Percentiles rank a stretch among this genome's conserved stretches.
Conservation (phyloP, 2,888 invertebrate genomes). For the Caenorhabditis afra region DNA sequence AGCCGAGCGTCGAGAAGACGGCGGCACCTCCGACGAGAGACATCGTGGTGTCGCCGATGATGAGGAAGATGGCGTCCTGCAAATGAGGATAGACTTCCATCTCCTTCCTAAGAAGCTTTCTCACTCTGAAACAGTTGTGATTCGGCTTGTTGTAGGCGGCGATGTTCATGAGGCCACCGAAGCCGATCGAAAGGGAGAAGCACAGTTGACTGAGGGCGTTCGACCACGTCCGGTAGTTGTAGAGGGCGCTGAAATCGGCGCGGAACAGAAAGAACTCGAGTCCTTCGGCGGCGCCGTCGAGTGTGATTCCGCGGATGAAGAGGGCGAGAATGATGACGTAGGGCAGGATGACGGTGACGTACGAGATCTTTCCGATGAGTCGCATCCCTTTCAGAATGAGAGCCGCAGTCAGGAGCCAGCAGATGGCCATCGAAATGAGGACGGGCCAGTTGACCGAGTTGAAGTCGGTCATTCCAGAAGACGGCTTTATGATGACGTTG, state of each 20-base stretch:
- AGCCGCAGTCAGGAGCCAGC: slow-evolving; percentile 68
- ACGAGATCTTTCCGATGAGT: slow-evolving; percentile 59
- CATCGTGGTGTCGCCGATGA: slow-evolving; percentile 71
- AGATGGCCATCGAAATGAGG: slow-evolving; percentile 33
- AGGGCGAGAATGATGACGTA: slow-evolving; percentile 57
- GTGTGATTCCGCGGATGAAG: slow-evolving; percentile 73
- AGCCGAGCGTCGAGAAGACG: slow-evolving; percentile 70
- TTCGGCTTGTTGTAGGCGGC: slow-evolving; percentile 70
- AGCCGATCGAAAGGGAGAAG: slow-evolving; percentile 75
- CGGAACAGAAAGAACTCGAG: slow-evolving; percentile 59
- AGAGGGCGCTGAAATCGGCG: slow-evolving; percentile 68
- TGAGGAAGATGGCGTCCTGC: slow-evolving; percentile 72
- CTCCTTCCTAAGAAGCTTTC: no score
- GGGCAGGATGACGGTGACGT: slow-evolving; percentile 61
- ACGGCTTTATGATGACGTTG: slow-evolving; percentile 67
- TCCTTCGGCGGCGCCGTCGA: slow-evolving; percentile 68
- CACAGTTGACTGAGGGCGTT: slow-evolving; percentile 75
- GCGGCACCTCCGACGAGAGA: slow-evolving; percentile 69
- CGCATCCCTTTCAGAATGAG: slow-evolving; percentile 75
- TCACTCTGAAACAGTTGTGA: slow-evolving; percentile 72
- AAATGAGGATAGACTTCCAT: no score
- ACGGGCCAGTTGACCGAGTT: slow-evolving; percentile 69
- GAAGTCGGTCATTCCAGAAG: slow-evolving; percentile 64
- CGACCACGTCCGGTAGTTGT: slow-evolving; percentile 68
- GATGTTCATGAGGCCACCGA: slow-evolving; percentile 73